phyloP scores from a whole-genome alignment of 2,113 vertebrate genomes.

The Hyla sarda region DNA sequence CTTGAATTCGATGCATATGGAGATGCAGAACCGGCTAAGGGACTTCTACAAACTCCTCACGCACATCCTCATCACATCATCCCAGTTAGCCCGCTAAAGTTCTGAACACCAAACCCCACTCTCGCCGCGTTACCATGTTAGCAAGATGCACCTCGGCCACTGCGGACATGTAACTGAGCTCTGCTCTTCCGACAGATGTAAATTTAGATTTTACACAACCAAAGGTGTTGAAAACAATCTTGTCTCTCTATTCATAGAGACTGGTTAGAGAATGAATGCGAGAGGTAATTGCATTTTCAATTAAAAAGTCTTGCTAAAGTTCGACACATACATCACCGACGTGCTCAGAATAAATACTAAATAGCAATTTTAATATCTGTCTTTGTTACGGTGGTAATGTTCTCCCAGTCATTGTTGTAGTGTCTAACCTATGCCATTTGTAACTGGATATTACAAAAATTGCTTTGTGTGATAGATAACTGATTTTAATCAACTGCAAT shows the following conservation, averaged over 20 bases:
- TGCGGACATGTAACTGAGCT: neutral
- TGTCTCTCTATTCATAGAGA: constrained; percentile 27
- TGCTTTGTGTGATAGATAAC: constrained; percentile 68
- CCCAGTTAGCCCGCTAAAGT: neutral
- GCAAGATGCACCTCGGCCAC: neutral
- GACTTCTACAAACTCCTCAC: neutral
- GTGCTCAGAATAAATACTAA: constrained; percentile 41
- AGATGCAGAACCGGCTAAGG: neutral
- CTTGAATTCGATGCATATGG: too few species aligned
- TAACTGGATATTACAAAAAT: constrained; percentile 58
- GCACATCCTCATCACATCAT: too few species aligned
- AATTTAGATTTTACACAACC: constrained; percentile 23
- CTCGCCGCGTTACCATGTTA: neutral
- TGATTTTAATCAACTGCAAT: constrained; percentile 78
- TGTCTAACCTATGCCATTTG: constrained; percentile 58
- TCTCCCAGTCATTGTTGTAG: constrained; percentile 24
- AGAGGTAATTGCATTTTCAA: constrained; percentile 52
- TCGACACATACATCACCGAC: constrained; percentile 31
- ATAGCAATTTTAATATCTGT: constrained; percentile 19
- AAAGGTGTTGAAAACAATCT: neutral
- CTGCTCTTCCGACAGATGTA: constrained; percentile 20
- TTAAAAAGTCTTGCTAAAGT: constrained; percentile 47
- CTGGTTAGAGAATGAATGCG: constrained; percentile 31
- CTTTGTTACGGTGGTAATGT: constrained; percentile 32
- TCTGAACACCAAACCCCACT: too few species aligned